Evolutionary conservation across 2,888 invertebrate species (phyloP), one percentile per base, ranked within the genome.

Genomic region (Agrenia bidenticulata): DNA sequence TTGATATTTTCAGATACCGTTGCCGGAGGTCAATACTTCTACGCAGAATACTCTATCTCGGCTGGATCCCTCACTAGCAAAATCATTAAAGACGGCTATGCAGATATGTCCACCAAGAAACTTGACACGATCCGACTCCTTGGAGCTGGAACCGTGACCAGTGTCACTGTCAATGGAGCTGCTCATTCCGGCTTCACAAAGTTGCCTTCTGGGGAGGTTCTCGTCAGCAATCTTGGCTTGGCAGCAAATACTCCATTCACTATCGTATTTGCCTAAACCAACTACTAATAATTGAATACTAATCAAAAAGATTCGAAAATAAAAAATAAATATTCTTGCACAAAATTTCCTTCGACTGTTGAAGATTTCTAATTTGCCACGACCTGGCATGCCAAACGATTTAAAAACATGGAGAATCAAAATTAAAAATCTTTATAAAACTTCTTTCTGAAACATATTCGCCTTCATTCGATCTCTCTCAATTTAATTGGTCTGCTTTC

Each of bases 201-300:
- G 15, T 56, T 64, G 13, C 63, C 66, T 5, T 56, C 61, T 39
- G 74, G 73, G n/a, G 74, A 74, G 67, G 67, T 76, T 15, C 5
- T 57, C 0, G 59, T 76, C 26, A 61, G 4, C 0, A 63, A 64
- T 17, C 26, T 76, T 17, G 27, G 26, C 23, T 27, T 58, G 39
- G 2, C 58, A 39, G 57, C 57, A 2, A 51, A 51, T 24, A 9
- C 51, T 51, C 17, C 51, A 4, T 51, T 51, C 23, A 23, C 2
- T 23, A 51, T 51, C 23, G 51, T 19, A 2, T 51, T 51, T 51
- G 51, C 51, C 15, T 51, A 51, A 51, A n/a, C n/a, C n/a, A n/a
- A n/a, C n/a, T n/a, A n/a, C n/a, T n/a, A n/a, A n/a, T n/a, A n/a
- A n/a, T n/a, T n/a, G n/a, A n/a, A n/a, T n/a, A n/a, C n/a, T n/a